Evolutionary conservation across 2,113 vertebrate genomes (phyloP), one percentile per base, ranked within the genome.

Genomic region (Bubalus kerabau): DNA sequence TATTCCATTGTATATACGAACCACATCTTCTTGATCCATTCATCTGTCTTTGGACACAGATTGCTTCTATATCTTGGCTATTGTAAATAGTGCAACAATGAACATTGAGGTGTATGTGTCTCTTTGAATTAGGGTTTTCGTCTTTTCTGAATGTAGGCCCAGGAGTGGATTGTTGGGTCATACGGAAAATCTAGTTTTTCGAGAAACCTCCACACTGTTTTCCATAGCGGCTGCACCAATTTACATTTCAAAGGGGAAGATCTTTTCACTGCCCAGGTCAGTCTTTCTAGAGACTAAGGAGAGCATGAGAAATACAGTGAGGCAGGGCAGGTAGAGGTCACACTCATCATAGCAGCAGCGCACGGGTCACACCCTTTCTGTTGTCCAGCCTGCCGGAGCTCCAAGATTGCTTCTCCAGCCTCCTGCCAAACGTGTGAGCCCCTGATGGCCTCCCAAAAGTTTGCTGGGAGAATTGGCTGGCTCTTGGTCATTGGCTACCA

Each of bases 1-100:
- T 36, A 56, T 40, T 84, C 52, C 13, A 0, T 56, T 16, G 21
- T 84, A 6, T 40, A 5, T 36, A 26, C 0, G 0, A 21, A 36
- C 32, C 52, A 40, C 52, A 56, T 40, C 32, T 56, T 83, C 21
- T 40, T 26, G 26, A 24, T 26, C 52, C 52, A 26, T 84, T 56
- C 12, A 26, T 56, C 52, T 40, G 52, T 36, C 23, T 8, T 36
- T 40, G 52, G 23, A 56, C n/a, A 56, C 21, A 23, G 52, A 54
- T 15, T 83, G 52, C 13, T 83, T 83, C 50, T 21, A 3, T 56
- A 24, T 5, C n/a, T 56, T 9, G n/a, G 52, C 52, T 83, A 1
- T 36, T 36, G 50, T 83, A 56, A 40, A 26, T 3, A 56, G 21
- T 40, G 81, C 0, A 4, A 15, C 52, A 15, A 0, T 16, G 3